These are phyloP conservation scores for Drosophila borborema DNA, from an alignment of 2,888 invertebrate genomes.

Conservation along the genomic window DNA sequence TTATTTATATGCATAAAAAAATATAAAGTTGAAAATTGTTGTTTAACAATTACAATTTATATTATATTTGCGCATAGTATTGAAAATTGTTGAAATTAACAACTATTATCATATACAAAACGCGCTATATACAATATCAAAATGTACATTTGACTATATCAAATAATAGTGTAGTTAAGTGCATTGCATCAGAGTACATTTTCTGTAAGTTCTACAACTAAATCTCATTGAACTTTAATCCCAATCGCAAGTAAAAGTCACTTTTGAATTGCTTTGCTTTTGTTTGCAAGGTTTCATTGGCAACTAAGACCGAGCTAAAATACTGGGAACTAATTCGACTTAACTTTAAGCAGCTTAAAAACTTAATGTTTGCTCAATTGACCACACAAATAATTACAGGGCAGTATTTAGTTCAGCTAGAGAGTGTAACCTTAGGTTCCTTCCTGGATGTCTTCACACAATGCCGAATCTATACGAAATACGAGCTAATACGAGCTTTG, in stretches of 20 bases:
- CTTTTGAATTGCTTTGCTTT: not conserved
- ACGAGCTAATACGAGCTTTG: slow-evolving; percentile 57
- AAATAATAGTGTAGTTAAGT: not conserved
- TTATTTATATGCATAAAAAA: not conserved
- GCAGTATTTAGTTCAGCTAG: slow-evolving; percentile 11
- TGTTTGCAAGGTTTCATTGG: not conserved
- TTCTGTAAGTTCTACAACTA: not conserved
- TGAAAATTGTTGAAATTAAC: not conserved
- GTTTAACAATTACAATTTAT: not conserved
- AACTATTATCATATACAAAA: not conserved
- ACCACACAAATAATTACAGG: slow-evolving; percentile 6
- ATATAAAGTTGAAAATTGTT: too few species aligned
- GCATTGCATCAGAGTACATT: not conserved
- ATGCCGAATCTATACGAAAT: slow-evolving; percentile 17
- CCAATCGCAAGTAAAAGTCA: not conserved
- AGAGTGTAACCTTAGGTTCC: too few species aligned
- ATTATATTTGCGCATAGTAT: not conserved
- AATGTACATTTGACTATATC: not conserved
- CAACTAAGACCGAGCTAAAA: not conserved
- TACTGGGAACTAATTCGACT: not conserved
- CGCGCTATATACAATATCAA: not conserved
- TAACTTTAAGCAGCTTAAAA: not conserved
- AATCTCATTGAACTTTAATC: not conserved
- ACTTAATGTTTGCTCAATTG: not conserved
- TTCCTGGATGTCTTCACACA: not conserved